phyloP scores from a whole-genome alignment of 2,888 invertebrate genomes.

The Himalopsyche kuldschensis region DNA sequence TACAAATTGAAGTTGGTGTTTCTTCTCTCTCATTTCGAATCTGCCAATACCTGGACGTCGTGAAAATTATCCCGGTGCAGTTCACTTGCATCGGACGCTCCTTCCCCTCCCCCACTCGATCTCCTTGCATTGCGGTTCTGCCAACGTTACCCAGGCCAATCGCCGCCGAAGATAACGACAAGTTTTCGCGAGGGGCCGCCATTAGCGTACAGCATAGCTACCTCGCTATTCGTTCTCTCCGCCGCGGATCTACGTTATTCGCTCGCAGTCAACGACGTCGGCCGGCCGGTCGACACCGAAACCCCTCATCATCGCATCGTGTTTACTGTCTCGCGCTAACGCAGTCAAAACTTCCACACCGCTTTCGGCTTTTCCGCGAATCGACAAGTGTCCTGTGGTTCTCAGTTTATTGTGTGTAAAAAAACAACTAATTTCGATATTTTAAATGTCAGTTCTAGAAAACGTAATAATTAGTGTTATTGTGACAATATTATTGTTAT shows the following conservation, averaged over 20 bases:
- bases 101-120: neutral
- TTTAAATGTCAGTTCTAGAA: too few relatives aligned
- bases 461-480: too few relatives aligned
- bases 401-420: neutral
- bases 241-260: neutral
- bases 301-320: neutral
- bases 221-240: neutral
- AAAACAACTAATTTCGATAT: neutral
- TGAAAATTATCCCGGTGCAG: neutral
- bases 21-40: too few relatives aligned
- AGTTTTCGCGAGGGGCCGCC: neutral
- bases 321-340: neutral
- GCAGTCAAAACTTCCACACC: neutral
- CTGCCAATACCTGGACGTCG: neutral
- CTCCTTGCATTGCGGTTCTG: neutral
- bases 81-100: neutral
- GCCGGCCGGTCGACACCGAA: neutral
- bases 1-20: too few relatives aligned
- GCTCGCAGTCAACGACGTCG: slow-evolving; percentile 1
- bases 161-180: neutral
- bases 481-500: too few relatives aligned
- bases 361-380: neutral
- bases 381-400: neutral
- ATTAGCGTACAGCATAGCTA: neutral
- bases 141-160: neutral